Evolutionary conservation across 2,113 vertebrate species (phyloP).

Genomic region (Oreochromis tanganicae): DNA sequence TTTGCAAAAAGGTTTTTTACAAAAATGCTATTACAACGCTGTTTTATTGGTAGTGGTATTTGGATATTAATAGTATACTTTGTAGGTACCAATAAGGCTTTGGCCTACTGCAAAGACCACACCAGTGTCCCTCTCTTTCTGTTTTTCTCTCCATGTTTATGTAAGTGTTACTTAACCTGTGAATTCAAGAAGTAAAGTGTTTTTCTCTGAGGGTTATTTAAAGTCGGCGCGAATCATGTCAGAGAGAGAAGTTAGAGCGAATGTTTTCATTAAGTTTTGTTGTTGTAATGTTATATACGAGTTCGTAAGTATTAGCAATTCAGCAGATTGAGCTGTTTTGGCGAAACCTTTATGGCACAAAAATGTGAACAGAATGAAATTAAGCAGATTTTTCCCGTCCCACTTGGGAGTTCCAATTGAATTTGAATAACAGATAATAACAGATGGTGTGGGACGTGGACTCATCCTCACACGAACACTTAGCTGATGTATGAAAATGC

Average conservation of each 20-base stretch:
- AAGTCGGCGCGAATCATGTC: neutral
- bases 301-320: constrained; percentile 1
- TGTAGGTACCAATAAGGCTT: neutral
- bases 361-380: constrained; percentile 53
- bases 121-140: neutral
- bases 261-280: constrained; percentile 8
- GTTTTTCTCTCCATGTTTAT: neutral
- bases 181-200: neutral
- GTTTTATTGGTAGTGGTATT: neutral
- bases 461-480: constrained; percentile 24
- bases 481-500: constrained; percentile 26
- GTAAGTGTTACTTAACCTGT: neutral
- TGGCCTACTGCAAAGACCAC: neutral
- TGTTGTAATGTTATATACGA: neutral
- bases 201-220: neutral
- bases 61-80: neutral
- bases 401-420: constrained; percentile 35
- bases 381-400: neutral
- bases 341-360: constrained; percentile 22
- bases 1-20: rapidly evolving
- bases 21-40: neutral
- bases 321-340: constrained; percentile 47
- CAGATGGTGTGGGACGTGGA: constrained; percentile 50
- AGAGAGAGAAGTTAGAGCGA: neutral
- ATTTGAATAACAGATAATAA: constrained; percentile 58